A percentile compares a stretch with the other conserved stretches of the same genome.
Conservation (phyloP, 2,888 invertebrate species). For the Tinea semifulvella region DNA sequence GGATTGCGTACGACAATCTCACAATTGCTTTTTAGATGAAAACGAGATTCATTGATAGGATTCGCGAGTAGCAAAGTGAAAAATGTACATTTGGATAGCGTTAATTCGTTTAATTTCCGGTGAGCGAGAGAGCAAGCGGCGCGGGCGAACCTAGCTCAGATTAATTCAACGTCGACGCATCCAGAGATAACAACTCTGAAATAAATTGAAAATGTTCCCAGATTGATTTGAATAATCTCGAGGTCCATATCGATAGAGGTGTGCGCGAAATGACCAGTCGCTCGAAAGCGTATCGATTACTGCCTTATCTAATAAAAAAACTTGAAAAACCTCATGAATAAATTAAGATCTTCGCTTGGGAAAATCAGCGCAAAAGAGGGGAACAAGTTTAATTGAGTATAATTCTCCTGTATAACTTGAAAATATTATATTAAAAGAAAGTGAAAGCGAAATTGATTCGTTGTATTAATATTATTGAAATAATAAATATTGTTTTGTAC, state of each 20-base stretch:
- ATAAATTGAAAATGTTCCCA: slow-evolving; percentile 68
- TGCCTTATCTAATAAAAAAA: slow-evolving; percentile 5
- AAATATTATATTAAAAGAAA: too few relatives aligned
- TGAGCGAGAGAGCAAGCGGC: slow-evolving; percentile 36
- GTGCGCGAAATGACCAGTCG: slow-evolving; percentile 37
- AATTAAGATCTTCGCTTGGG: slow-evolving; percentile 6
- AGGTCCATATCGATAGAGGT: slow-evolving; percentile 53
- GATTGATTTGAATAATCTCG: slow-evolving; percentile 65
- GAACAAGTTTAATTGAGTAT: slow-evolving; percentile 11
- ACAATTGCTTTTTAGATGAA: slow-evolving; percentile 53
- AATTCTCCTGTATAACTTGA: slow-evolving; percentile 1
- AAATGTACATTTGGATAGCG: slow-evolving; percentile 68
- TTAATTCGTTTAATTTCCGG: slow-evolving; percentile 70
- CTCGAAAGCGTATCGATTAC: slow-evolving; percentile 8
- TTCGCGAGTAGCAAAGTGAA: slow-evolving; percentile 61
- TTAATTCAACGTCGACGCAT: slow-evolving; percentile 63
- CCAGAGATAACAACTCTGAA: slow-evolving; percentile 65
- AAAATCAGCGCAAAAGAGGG: slow-evolving; percentile 8
- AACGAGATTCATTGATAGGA: slow-evolving; percentile 61
- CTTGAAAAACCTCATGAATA: slow-evolving; percentile 11
- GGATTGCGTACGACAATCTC: slow-evolving; percentile 48
- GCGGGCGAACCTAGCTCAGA: slow-evolving; percentile 50
- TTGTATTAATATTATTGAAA: too few relatives aligned
- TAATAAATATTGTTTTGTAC: too few relatives aligned
- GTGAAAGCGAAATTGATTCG: too few relatives aligned